Evolutionary conservation across 2,888 invertebrate genomes (phyloP).

Genomic region (Tethea ocularis): DNA sequence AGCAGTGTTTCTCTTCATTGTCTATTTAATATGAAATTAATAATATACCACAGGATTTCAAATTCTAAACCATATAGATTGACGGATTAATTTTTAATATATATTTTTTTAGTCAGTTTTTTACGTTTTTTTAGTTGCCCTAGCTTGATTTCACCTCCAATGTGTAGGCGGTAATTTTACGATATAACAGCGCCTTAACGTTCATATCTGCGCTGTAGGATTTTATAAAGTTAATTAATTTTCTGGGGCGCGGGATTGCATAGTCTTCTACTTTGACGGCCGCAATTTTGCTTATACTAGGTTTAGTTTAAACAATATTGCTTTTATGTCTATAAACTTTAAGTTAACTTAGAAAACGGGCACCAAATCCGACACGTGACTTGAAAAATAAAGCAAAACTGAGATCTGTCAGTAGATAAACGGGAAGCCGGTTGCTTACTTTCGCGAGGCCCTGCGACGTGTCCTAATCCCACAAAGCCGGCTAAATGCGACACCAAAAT

Average conservation of each 20-base stretch:
- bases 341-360: neutral
- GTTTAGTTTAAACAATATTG: neutral
- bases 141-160: too few species aligned
- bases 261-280: neutral
- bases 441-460: conserved; percentile 40
- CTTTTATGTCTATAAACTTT: neutral
- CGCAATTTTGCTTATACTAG: neutral
- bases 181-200: too few species aligned
- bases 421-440: conserved; percentile 52
- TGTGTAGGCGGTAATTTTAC: too few species aligned
- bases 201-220: neutral
- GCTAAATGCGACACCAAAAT: conserved; percentile 47
- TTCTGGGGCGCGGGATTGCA: neutral
- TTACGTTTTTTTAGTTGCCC: too few species aligned
- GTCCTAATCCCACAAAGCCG: conserved; percentile 55
- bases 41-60: too few species aligned
- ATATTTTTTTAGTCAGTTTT: too few species aligned
- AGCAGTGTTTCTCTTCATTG: too few species aligned
- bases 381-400: conserved; percentile 52
- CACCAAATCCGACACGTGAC: conserved; percentile 37
- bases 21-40: too few species aligned
- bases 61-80: too few species aligned
- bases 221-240: neutral
- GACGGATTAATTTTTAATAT: too few species aligned
- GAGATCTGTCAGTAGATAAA: conserved; percentile 54